Percentiles rank a stretch among this genome's conserved stretches.
phyloP scores from a whole-genome alignment of 2,888 invertebrate species.

The Caenorhabditis imperialis region DNA sequence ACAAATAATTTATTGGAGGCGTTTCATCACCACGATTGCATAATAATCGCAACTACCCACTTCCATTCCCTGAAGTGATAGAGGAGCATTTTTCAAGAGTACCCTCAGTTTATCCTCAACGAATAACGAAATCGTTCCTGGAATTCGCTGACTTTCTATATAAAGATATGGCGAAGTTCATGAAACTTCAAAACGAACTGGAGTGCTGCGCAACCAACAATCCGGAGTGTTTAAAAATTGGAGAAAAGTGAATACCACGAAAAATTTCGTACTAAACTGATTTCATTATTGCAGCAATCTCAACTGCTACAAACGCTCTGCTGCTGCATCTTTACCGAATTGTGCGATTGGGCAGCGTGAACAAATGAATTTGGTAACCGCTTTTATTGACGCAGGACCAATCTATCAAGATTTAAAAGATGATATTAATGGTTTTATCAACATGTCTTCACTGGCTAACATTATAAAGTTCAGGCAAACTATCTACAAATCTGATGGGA shows the following conservation, averaged over 20 bases:
- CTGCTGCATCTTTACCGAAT: slow-evolving; percentile 19
- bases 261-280: background rate
- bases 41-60: slow-evolving; percentile 3
- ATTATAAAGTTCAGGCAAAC: slow-evolving; percentile 1
- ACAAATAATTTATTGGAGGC: background rate
- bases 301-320: slow-evolving; percentile 48
- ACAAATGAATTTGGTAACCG: slow-evolving; percentile 56
- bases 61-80: slow-evolving; percentile 15
- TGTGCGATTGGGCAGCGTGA: slow-evolving; percentile 41
- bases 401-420: slow-evolving; percentile 47
- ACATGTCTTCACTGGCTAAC: background rate
- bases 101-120: background rate
- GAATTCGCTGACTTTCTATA: slow-evolving; percentile 45
- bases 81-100: slow-evolving; percentile 20
- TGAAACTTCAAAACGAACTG: slow-evolving; percentile 25
- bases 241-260: slow-evolving; percentile 33
- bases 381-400: slow-evolving; percentile 55
- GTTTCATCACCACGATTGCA: slow-evolving; percentile 22
- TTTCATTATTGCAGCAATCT: slow-evolving; percentile 12
- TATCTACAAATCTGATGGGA: background rate
- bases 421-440: slow-evolving; percentile 10
- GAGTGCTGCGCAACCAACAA: slow-evolving; percentile 30
- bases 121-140: slow-evolving; percentile 21
- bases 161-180: slow-evolving; percentile 30
- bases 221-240: slow-evolving; percentile 35